Conservation (phyloP, 2,888 invertebrate genomes). For the Stenotaenia linearis region DNA sequence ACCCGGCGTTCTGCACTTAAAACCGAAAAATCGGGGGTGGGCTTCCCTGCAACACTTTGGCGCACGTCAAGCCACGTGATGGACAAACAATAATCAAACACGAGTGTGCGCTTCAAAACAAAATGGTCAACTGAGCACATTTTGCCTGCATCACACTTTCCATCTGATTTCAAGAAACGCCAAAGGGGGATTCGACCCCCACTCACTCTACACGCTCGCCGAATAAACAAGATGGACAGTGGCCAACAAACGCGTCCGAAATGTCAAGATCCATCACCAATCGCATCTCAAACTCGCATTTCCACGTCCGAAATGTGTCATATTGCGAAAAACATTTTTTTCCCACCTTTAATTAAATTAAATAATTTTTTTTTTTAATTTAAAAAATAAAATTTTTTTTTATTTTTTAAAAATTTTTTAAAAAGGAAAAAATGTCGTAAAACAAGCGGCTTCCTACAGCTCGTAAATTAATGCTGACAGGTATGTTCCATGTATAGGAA, state of each 20-base stretch:
- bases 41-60: background rate
- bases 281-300: background rate
- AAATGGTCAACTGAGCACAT: slow-evolving; percentile 20
- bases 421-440: background rate
- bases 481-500: slow-evolving; percentile 19
- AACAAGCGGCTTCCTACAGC: background rate
- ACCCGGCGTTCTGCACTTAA: no score
- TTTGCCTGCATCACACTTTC: slow-evolving; percentile 3
- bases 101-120: background rate
- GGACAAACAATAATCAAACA: slow-evolving; percentile 19
- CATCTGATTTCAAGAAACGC: slow-evolving; percentile 16
- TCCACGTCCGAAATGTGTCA: background rate
- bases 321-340: background rate
- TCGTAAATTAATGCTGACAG: slow-evolving; percentile 15
- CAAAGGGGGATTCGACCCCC: background rate
- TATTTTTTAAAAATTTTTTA: background rate
- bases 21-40: no score
- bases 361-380: background rate
- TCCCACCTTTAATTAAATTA: background rate
- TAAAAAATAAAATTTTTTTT: background rate
- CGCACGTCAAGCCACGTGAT: background rate
- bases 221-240: slow-evolving; percentile 12
- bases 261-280: slow-evolving; percentile 6
- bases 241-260: background rate
- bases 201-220: background rate